Conservation (phyloP, 2,797 vertebrate genomes). For the Sphaeramia orbicularis region DNA sequence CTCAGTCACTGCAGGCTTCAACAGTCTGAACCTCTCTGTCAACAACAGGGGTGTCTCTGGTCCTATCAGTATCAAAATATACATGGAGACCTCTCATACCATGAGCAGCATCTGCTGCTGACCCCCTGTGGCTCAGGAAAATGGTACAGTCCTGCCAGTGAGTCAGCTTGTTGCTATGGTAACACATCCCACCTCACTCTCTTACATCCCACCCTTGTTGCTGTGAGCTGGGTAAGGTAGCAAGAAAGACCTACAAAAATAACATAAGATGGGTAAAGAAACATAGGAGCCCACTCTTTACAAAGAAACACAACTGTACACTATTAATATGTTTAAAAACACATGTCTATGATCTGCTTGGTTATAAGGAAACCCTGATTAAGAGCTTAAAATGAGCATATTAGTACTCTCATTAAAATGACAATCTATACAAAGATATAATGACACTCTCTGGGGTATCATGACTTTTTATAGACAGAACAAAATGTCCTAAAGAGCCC, state of each 20-base stretch:
- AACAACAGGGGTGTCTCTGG: conserved; percentile 66
- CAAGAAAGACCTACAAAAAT: conserved; percentile 53
- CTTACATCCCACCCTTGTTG: conserved; percentile 75
- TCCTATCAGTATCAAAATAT: conserved; percentile 31
- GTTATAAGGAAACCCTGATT: not conserved
- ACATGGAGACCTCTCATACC: conserved; percentile 23
- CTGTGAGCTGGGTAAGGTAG: conserved; percentile 51
- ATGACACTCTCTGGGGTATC: not conserved
- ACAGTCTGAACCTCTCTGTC: conserved; percentile 37
- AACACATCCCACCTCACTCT: conserved; percentile 79
- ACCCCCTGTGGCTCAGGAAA: conserved; percentile 71
- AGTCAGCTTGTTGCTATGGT: conserved; percentile 88
- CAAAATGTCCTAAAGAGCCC: conserved; percentile 59
- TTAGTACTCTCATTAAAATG: conserved; percentile 2
- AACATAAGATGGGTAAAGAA: conserved; percentile 38
- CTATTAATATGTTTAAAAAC: not conserved
- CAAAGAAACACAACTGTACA: not conserved
- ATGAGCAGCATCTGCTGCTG: conserved; percentile 61
- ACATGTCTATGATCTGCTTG: not conserved
- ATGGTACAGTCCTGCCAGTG: conserved; percentile 83
- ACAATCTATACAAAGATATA: conserved; percentile 7
- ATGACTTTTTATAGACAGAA: conserved; percentile 54
- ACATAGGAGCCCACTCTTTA: conserved; percentile 3
- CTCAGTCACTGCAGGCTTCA: conserved; percentile 46
- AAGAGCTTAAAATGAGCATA: not conserved